phyloP scores from a whole-genome alignment of 1,140 invertebrate genomes.

The Drosophila malerkotliana region DNA sequence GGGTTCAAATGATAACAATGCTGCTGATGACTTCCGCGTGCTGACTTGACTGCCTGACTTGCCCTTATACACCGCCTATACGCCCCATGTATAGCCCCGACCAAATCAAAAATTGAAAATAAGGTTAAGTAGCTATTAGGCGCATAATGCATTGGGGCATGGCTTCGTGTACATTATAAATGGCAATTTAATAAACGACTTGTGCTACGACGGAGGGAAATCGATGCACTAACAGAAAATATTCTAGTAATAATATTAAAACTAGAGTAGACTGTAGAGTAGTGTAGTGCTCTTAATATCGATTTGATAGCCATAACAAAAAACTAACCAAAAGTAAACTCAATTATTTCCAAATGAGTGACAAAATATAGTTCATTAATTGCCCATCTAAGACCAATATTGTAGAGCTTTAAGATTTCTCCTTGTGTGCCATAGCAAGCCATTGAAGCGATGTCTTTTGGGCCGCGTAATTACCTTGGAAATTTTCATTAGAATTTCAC shows the following conservation, averaged over 20 bases:
- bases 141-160: slow-evolving; percentile 51
- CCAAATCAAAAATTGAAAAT: slow-evolving; percentile 81
- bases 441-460: slow-evolving; percentile 33
- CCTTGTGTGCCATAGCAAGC: background rate
- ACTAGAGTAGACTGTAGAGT: background rate
- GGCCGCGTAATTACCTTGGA: slow-evolving; percentile 69
- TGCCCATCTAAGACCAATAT: background rate
- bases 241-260: background rate
- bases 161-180: slow-evolving; percentile 37
- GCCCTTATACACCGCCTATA: background rate
- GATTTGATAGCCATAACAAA: no score
- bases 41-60: slow-evolving; percentile 43
- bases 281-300: no score
- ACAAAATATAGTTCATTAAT: background rate
- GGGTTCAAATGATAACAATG: slow-evolving; percentile 70
- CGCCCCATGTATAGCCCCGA: slow-evolving; percentile 1
- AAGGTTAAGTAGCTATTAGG: slow-evolving; percentile 80
- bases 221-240: slow-evolving; percentile 7
- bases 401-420: background rate
- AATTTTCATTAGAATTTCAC: slow-evolving; percentile 80
- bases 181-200: slow-evolving; percentile 73
- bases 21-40: slow-evolving; percentile 77
- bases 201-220: background rate
- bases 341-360: no score
- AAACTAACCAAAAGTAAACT: no score